Evolutionary conservation across 2,888 invertebrate genomes (phyloP).

Genomic region (Andrena marginata): DNA sequence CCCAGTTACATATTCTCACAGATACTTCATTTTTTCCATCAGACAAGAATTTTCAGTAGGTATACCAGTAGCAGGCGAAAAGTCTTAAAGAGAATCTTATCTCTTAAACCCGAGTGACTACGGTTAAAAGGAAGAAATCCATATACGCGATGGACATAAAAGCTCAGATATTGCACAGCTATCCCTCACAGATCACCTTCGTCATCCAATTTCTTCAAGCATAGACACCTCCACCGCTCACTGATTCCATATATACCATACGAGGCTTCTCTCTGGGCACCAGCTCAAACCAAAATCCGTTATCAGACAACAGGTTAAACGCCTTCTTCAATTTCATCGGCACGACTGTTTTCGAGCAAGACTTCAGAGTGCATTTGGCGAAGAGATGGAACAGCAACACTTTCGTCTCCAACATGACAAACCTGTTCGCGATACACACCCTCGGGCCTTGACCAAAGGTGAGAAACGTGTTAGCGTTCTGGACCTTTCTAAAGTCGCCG

Average conservation of each 20-base stretch:
- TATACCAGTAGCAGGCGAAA: too few species aligned
- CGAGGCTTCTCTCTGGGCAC: conserved; percentile 60
- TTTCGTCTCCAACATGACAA: conserved; percentile 68
- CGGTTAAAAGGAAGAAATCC: too few species aligned
- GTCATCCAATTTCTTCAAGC: background rate
- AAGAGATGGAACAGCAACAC: conserved; percentile 65
- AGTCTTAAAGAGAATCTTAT: too few species aligned
- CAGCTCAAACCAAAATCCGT: conserved; percentile 68
- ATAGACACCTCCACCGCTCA: background rate
- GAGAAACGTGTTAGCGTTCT: conserved; percentile 74
- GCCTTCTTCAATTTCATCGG: conserved; percentile 56
- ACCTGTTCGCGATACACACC: conserved; percentile 79
- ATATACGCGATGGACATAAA: too few species aligned
- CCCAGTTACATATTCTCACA: too few species aligned
- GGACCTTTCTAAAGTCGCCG: conserved; percentile 80
- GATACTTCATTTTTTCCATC: too few species aligned
- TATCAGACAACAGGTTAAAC: conserved; percentile 51
- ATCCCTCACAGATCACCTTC: too few species aligned
- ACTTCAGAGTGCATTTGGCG: conserved; percentile 52
- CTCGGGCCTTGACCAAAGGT: conserved; percentile 82
- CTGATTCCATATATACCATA: too few species aligned
- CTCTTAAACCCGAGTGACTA: too few species aligned
- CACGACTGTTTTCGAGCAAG: conserved; percentile 54
- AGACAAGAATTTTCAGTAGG: too few species aligned
- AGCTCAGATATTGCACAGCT: too few species aligned